Conservation (phyloP, 2,888 invertebrate genomes). For the Brenthis hecate region DNA sequence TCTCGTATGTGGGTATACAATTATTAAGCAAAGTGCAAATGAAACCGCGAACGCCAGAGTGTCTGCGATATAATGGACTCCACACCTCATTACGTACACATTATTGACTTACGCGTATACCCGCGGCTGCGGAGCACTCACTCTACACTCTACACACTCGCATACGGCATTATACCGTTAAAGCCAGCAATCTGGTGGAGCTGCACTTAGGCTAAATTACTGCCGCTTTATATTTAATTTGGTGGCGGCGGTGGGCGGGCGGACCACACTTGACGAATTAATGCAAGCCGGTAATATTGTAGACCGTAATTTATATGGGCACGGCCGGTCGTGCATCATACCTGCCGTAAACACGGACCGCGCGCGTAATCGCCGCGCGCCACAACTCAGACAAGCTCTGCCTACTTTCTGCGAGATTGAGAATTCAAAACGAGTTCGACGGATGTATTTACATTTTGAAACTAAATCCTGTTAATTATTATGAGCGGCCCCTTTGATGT, state of each 20-base stretch:
- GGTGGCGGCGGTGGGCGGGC: constrained; percentile 26
- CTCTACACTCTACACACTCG: too few species aligned
- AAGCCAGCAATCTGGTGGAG: constrained; percentile 19
- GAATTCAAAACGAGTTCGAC: constrained; percentile 22
- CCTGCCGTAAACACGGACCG: constrained; percentile 38
- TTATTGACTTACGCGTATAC: constrained; percentile 1
- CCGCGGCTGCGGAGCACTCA: neutral
- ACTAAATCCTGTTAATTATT: neutral
- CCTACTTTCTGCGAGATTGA: constrained; percentile 21
- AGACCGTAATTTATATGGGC: constrained; percentile 47
- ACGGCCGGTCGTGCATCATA: constrained; percentile 55
- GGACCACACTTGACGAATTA: constrained; percentile 64
- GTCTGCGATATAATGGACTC: neutral
- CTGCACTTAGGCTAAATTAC: constrained; percentile 36
- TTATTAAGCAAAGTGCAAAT: neutral
- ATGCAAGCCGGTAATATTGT: constrained; percentile 56
- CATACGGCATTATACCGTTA: constrained; percentile 3
- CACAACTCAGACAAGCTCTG: constrained; percentile 26
- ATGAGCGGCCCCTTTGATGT: neutral
- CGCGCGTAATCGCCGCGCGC: constrained; percentile 36
- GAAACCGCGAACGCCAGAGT: neutral
- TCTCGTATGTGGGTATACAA: too few species aligned
- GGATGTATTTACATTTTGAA: constrained; percentile 27
- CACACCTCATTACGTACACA: neutral
- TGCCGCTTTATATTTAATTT: constrained; percentile 39